phyloP scores from a whole-genome alignment of 2,113 vertebrate species.

The Lates calcarifer region DNA sequence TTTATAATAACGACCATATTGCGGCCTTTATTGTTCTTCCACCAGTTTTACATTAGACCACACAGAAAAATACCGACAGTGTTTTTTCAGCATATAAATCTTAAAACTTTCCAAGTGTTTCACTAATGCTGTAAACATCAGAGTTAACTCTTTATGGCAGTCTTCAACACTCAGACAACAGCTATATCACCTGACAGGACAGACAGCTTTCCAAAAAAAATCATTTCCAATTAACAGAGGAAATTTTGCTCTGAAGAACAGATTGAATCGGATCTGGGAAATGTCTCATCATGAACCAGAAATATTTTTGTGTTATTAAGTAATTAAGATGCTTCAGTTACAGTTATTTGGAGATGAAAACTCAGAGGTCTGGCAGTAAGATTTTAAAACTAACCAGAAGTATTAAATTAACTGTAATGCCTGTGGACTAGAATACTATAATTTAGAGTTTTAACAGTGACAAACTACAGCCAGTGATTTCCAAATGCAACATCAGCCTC shows the following conservation, averaged over 20 bases:
- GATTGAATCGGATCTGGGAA: neutral
- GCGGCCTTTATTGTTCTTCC: neutral
- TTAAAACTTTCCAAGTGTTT: neutral
- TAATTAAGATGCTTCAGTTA: neutral
- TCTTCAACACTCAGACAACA: neutral
- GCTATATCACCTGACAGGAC: neutral
- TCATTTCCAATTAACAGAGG: neutral
- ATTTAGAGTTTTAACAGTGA: slow-evolving; percentile 40
- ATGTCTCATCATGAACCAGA: neutral
- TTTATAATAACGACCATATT: slow-evolving; percentile 22
- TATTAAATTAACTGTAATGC: slow-evolving; percentile 20
- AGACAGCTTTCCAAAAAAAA: neutral
- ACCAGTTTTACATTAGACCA: slow-evolving; percentile 4
- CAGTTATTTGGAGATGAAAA: slow-evolving; percentile 13
- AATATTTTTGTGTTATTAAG: slow-evolving; percentile 1
- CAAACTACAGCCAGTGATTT: slow-evolving; percentile 21
- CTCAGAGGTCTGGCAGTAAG: neutral
- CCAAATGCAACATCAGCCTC: slow-evolving; percentile 26
- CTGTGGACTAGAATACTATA: neutral
- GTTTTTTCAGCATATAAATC: neutral
- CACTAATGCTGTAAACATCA: neutral
- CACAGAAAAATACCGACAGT: neutral
- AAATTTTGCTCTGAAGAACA: neutral
- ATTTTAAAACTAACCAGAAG: slow-evolving; percentile 14
- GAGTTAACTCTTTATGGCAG: neutral